Percentiles rank a stretch among this genome's conserved stretches.
Conservation (phyloP, 2,113 vertebrate genomes). For the zebrafish (Danio rerio) region DNA sequence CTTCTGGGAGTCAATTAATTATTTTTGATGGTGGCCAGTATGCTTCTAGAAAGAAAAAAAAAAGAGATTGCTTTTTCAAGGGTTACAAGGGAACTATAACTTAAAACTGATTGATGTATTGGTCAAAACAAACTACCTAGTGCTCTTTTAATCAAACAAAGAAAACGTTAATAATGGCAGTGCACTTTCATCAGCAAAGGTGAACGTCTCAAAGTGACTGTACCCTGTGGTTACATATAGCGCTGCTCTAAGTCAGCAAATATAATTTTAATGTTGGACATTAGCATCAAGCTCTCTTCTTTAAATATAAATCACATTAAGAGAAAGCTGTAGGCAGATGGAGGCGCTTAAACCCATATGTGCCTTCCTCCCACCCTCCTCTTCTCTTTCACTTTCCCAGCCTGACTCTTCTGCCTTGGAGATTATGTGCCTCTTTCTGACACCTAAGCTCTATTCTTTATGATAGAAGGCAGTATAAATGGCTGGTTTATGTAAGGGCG, state of each 20-base stretch:
- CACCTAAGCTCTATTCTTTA: slow-evolving; percentile 35
- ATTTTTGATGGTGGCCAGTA: not conserved
- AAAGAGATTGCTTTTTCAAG: too few relatives aligned
- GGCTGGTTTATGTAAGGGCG: slow-evolving; percentile 50
- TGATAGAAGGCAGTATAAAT: slow-evolving; percentile 41
- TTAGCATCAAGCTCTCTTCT: slow-evolving; percentile 42
- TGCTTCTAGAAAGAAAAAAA: not conserved
- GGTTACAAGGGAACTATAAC: not conserved
- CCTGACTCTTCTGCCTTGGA: slow-evolving; percentile 20
- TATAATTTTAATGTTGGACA: slow-evolving; percentile 50
- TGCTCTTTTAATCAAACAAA: not conserved
- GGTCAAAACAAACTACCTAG: not conserved
- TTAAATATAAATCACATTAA: slow-evolving; percentile 58
- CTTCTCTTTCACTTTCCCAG: slow-evolving; percentile 17
- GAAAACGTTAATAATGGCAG: slow-evolving; percentile 15
- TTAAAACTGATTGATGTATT: not conserved
- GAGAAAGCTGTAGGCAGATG: slow-evolving; percentile 40
- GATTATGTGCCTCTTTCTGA: slow-evolving; percentile 25
- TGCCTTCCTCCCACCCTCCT: slow-evolving; percentile 32
- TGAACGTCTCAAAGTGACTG: not conserved
- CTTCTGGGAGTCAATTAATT: not conserved
- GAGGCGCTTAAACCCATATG: slow-evolving; percentile 44
- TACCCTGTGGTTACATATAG: slow-evolving; percentile 41
- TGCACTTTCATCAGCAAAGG: not conserved
- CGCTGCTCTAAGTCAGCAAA: slow-evolving; percentile 44